Conservation (phyloP, 2,797 vertebrate genomes). For the Tiaroga cobitis region DNA sequence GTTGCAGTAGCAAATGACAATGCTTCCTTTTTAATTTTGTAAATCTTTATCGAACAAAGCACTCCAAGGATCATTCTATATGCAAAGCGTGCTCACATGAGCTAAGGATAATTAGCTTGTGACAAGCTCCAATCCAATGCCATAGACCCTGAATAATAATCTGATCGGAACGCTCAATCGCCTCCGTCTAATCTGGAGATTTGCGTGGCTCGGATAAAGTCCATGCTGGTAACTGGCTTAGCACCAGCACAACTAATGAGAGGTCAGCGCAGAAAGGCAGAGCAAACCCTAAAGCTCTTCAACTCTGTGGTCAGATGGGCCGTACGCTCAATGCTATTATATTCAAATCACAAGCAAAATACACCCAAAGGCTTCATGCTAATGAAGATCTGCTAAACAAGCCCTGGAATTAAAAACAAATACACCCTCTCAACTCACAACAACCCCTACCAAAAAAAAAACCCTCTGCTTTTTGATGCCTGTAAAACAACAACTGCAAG, state of each 20-base stretch:
- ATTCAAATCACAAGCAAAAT: constrained; percentile 12
- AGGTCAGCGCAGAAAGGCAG: constrained; percentile 24
- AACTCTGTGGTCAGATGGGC: not conserved
- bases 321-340: not conserved
- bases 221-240: constrained; percentile 51
- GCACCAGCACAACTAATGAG: constrained; percentile 36
- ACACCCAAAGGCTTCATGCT: not conserved
- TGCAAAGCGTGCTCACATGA: constrained; percentile 42
- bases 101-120: constrained; percentile 51
- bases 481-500: constrained; percentile 9
- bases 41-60: constrained; percentile 14
- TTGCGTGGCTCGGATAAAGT: constrained; percentile 45
- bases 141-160: constrained; percentile 54
- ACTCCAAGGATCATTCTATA: not conserved
- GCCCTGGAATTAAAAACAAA: not conserved
- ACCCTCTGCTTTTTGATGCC: not conserved
- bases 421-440: not conserved
- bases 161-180: constrained; percentile 50
- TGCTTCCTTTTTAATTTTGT: not conserved
- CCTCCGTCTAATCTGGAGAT: constrained; percentile 58
- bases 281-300: constrained; percentile 4
- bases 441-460: not conserved
- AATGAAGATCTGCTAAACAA: constrained; percentile 9
- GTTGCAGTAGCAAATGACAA: not conserved
- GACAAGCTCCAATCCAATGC: constrained; percentile 44